A percentile compares a stretch with the other conserved stretches of the same genome.
Conservation (phyloP, 2,888 invertebrate species). For the Polydrusus cervinus region DNA sequence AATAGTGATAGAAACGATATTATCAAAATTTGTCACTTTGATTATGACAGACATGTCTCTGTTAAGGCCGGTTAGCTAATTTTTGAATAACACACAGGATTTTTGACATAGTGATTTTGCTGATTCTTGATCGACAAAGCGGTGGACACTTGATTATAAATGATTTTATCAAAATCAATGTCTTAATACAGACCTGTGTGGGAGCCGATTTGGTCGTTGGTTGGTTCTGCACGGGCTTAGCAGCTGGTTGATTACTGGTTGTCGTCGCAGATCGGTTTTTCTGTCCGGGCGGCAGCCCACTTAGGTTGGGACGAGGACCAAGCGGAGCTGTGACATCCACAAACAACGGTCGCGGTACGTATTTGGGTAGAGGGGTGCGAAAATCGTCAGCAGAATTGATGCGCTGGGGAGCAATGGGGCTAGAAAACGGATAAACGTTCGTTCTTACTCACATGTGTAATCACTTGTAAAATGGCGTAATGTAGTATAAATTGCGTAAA, state of each 20-base stretch:
- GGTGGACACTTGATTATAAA: no score
- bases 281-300: background rate
- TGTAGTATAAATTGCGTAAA: no score
- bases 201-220: background rate
- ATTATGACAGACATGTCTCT: no score
- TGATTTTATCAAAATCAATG: no score
- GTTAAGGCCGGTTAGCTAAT: no score
- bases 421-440: background rate
- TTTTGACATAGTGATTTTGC: no score
- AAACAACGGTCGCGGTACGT: slow-evolving; percentile 6
- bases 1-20: no score
- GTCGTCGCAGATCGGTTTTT: background rate
- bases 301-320: slow-evolving; percentile 6
- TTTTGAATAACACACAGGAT: no score
- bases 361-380: background rate
- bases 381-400: background rate
- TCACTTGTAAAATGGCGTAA: no score
- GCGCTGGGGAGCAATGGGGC: background rate
- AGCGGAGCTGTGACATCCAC: slow-evolving; percentile 13
- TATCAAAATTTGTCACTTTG: no score
- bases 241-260: background rate
- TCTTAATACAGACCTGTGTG: background rate
- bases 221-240: background rate
- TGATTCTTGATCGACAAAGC: no score
- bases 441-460: no score